A percentile compares a stretch with the other conserved stretches of the same genome.
Conservation (phyloP, 2,888 invertebrate species). For the Drosophila leonis region DNA sequence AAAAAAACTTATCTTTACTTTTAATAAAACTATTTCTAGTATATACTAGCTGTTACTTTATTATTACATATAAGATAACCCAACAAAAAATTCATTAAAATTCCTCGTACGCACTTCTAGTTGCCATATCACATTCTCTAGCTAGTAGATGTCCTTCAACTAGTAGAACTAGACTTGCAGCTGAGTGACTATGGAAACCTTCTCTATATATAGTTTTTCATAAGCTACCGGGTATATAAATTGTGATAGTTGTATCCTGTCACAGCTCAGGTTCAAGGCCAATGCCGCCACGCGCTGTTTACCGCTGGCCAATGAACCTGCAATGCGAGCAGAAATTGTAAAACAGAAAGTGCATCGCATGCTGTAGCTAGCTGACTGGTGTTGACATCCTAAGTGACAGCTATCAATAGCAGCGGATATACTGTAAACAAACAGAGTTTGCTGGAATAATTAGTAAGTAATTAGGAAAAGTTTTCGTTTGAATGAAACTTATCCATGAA, state of each 20-base stretch:
- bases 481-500: too few relatives aligned
- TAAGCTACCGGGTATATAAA: conserved; percentile 15
- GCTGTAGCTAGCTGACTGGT: not conserved
- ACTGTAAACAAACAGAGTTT: not conserved
- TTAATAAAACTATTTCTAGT: not conserved
- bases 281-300: conserved; percentile 13
- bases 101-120: not conserved
- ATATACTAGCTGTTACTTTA: not conserved
- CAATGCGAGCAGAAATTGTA: not conserved
- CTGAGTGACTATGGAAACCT: not conserved
- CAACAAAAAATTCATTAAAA: not conserved
- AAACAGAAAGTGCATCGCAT: conserved; percentile 24
- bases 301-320: conserved; percentile 24
- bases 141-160: not conserved
- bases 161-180: not conserved
- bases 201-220: not conserved
- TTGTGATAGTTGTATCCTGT: conserved; percentile 15
- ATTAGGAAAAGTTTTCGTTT: too few relatives aligned
- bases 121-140: not conserved
- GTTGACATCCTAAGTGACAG: conserved; percentile 8
- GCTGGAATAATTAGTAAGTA: not conserved
- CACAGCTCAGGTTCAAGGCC: conserved; percentile 30
- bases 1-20: not conserved
- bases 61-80: not conserved
- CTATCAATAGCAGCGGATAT: not conserved